Conservation (phyloP, 2,888 invertebrate genomes). For the Cyrtodaria siliqua region DNA sequence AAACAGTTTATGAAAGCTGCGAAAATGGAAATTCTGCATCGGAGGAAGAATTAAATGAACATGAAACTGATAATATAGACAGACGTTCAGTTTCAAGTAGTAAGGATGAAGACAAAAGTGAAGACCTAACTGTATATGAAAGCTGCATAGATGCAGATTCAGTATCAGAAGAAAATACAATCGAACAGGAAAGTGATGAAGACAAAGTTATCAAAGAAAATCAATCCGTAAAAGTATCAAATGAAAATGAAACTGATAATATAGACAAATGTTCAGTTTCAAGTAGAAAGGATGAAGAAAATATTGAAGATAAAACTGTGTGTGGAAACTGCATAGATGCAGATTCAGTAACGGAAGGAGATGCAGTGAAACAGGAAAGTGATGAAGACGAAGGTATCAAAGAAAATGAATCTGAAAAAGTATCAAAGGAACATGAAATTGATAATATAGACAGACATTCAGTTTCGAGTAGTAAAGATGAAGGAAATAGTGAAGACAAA, state of each 20-base stretch:
- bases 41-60: slow-evolving; percentile 1
- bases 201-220: background rate
- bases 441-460: no score
- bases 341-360: background rate
- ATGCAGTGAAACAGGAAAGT: slow-evolving; percentile 1
- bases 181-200: no score
- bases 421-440: no score
- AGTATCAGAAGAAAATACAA: background rate
- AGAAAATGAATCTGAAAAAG: no score
- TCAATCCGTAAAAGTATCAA: background rate
- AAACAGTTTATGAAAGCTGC: background rate
- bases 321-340: background rate
- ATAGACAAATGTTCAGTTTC: background rate
- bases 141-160: background rate
- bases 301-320: background rate
- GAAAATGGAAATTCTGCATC: background rate
- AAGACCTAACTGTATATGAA: background rate
- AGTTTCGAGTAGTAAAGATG: no score
- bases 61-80: background rate
- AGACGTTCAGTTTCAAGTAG: background rate
- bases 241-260: background rate
- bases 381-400: no score
- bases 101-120: background rate
- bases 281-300: background rate
- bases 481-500: no score